Evolutionary conservation across 2,888 invertebrate species (phyloP).

Genomic region (Augochlorella aurata): DNA sequence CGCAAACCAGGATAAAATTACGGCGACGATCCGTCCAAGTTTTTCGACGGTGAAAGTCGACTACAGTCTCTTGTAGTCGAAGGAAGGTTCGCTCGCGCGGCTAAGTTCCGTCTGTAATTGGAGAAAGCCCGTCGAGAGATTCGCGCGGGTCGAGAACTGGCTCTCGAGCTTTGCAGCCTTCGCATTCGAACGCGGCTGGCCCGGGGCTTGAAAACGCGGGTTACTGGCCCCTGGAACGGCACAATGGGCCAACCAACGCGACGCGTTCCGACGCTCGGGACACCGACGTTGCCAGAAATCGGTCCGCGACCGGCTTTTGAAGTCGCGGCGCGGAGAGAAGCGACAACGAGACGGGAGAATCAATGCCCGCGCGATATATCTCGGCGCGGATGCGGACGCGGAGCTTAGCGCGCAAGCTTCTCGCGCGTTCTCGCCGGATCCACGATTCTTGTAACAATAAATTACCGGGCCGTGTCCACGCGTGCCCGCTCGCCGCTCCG

Average conservation of each 20-base stretch:
- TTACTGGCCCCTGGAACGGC: constrained; percentile 13
- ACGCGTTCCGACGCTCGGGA: background rate
- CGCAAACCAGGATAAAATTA: constrained; percentile 50
- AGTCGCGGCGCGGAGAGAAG: background rate
- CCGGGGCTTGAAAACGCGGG: constrained; percentile 2
- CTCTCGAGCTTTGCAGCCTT: background rate
- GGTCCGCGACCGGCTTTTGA: background rate
- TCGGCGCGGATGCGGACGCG: background rate
- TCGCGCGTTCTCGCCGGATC: constrained; percentile 26
- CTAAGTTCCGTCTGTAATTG: constrained; percentile 2
- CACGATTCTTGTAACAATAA: constrained; percentile 48
- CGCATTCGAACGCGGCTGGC: background rate
- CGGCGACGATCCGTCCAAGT: constrained; percentile 7
- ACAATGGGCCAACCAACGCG: background rate
- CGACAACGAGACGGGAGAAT: background rate
- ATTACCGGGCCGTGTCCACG: constrained; percentile 30
- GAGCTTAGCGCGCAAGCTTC: constrained; percentile 21
- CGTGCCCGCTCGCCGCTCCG: constrained; percentile 6
- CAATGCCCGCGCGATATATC: constrained; percentile 11
- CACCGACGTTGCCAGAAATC: constrained; percentile 18
- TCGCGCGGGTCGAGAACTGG: background rate
- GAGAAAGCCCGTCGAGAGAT: background rate
- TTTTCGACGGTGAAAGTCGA: background rate
- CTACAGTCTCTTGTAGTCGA: background rate
- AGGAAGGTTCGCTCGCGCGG: background rate